A percentile compares a stretch with the other conserved stretches of the same genome.
phyloP scores from a whole-genome alignment of 1,140 invertebrate species.

The Metopolophium dirhodum region DNA sequence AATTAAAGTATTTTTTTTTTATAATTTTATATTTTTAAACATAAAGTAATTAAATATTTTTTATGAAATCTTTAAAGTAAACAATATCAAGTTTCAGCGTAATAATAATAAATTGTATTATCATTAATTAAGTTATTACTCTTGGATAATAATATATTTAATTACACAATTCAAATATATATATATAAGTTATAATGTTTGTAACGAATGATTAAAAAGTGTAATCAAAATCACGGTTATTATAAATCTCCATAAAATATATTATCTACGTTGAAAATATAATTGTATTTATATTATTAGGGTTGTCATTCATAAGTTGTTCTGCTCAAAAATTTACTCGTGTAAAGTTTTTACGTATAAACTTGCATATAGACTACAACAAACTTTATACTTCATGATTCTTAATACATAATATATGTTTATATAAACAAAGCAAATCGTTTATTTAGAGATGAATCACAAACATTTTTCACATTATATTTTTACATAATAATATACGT shows the following conservation, averaged over 20 bases:
- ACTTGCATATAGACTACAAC: background rate
- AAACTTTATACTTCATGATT: background rate
- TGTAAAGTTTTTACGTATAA: background rate
- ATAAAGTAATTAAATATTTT: background rate
- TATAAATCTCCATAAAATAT: background rate
- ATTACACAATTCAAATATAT: background rate
- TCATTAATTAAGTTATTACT: background rate
- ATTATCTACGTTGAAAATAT: background rate
- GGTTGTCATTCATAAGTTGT: background rate
- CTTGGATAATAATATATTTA: background rate
- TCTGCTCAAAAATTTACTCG: background rate
- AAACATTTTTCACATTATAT: slow-evolving; percentile 15
- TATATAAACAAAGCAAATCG: background rate
- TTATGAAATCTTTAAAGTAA: background rate
- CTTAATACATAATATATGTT: background rate
- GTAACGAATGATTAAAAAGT: background rate
- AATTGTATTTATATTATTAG: background rate
- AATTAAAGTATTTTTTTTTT: background rate
- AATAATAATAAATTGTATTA: background rate
- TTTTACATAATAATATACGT: background rate
- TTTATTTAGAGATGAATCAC: background rate
- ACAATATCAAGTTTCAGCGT: background rate
- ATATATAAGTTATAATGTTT: background rate
- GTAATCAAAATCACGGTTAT: background rate
- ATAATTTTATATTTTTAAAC: background rate